Conservation (phyloP, 2,888 invertebrate genomes). For the Dasypolia templi region DNA sequence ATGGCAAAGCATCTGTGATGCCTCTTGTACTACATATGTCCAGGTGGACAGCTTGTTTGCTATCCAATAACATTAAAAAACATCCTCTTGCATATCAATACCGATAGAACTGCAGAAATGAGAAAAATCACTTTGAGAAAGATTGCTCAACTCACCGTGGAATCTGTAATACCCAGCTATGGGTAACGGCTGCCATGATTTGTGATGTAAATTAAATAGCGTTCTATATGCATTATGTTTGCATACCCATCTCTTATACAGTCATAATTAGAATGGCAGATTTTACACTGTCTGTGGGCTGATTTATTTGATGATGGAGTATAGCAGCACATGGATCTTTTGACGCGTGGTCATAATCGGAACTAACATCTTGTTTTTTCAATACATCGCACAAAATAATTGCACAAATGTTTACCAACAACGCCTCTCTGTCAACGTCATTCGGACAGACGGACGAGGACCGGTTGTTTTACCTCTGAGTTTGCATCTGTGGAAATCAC, state of each 20-base stretch:
- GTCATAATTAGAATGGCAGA: conserved; percentile 13
- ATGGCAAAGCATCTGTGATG: background rate
- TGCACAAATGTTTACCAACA: background rate
- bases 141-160: conserved; percentile 20
- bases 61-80: background rate
- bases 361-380: background rate
- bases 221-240: conserved; percentile 31
- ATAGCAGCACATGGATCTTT: no score
- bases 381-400: background rate
- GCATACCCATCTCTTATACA: conserved; percentile 3
- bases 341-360: background rate
- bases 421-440: background rate
- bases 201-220: conserved; percentile 38
- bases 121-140: conserved; percentile 15
- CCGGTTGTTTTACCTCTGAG: no score
- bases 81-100: conserved; percentile 4
- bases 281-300: conserved; percentile 14
- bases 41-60: background rate
- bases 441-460: no score
- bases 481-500: no score
- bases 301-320: conserved; percentile 14
- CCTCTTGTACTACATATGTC: background rate
- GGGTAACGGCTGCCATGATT: conserved; percentile 39
- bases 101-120: conserved; percentile 25
- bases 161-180: conserved; percentile 19